Evolutionary conservation across 2,797 vertebrate genomes (phyloP).

Genomic region (Perodicticus potto): DNA sequence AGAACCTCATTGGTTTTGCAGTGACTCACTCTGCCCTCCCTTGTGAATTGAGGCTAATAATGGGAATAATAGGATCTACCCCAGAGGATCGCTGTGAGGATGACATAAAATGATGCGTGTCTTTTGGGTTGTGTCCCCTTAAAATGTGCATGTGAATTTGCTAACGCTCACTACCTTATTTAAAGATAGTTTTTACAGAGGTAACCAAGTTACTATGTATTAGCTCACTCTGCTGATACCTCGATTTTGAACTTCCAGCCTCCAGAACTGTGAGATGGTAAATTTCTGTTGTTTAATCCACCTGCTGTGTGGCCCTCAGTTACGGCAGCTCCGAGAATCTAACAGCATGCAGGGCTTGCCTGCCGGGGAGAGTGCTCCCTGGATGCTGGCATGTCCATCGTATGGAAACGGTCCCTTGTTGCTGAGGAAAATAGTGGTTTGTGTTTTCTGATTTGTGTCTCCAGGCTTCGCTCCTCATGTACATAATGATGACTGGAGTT

Average conservation of each 20-base stretch:
- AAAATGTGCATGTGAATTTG: background rate
- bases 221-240: background rate
- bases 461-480: background rate
- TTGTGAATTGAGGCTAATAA: background rate
- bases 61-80: background rate
- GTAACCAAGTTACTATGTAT: background rate
- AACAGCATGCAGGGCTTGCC: background rate
- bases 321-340: background rate
- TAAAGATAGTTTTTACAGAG: background rate
- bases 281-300: background rate
- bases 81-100: background rate
- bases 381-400: background rate
- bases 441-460: background rate
- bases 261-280: background rate
- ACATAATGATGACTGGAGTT: background rate
- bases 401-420: background rate
- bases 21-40: background rate
- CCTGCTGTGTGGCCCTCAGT: background rate
- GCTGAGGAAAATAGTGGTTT: background rate
- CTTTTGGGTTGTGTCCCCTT: background rate
- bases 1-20: background rate
- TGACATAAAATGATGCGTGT: background rate
- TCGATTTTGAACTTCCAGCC: background rate
- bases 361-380: background rate
- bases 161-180: background rate